phyloP scores from a whole-genome alignment of 2,888 invertebrate species.

The Ophioninae sp. region DNA sequence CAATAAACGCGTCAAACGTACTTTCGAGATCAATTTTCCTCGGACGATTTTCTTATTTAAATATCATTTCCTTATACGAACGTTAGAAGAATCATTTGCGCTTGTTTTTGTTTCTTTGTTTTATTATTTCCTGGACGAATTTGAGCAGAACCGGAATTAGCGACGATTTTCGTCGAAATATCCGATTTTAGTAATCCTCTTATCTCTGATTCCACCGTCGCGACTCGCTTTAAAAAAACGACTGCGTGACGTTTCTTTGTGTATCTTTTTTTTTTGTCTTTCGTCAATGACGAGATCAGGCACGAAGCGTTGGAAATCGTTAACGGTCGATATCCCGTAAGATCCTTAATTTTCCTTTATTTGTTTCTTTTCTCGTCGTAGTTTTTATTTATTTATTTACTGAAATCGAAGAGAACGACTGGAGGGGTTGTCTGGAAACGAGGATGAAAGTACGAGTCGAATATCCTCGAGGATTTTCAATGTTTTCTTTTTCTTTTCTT shows the following conservation, averaged over 20 bases:
- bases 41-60: slow-evolving; percentile 22
- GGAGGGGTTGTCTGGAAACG: not conserved
- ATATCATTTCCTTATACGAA: slow-evolving; percentile 20
- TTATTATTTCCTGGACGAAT: slow-evolving; percentile 55
- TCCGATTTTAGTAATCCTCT: slow-evolving; percentile 19
- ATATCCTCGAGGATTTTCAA: not conserved
- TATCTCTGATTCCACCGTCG: not conserved
- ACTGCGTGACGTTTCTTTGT: not conserved
- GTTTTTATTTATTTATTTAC: not conserved
- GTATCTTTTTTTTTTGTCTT: not conserved
- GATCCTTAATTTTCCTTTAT: not conserved
- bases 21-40: slow-evolving; percentile 7
- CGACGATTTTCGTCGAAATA: slow-evolving; percentile 11
- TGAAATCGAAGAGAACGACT: not conserved
- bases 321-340: not conserved
- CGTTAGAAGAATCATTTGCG: slow-evolving; percentile 46
- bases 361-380: not conserved
- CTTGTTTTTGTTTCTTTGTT: slow-evolving; percentile 23
- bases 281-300: not conserved
- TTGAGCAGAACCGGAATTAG: slow-evolving; percentile 55
- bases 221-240: slow-evolving; percentile 45
- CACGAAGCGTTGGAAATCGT: not conserved
- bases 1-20: slow-evolving; percentile 27
- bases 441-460: not conserved
- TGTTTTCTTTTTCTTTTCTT: too few species aligned